Conservation (phyloP, 2,888 invertebrate species). For the Zootermopsis nevadensis region DNA sequence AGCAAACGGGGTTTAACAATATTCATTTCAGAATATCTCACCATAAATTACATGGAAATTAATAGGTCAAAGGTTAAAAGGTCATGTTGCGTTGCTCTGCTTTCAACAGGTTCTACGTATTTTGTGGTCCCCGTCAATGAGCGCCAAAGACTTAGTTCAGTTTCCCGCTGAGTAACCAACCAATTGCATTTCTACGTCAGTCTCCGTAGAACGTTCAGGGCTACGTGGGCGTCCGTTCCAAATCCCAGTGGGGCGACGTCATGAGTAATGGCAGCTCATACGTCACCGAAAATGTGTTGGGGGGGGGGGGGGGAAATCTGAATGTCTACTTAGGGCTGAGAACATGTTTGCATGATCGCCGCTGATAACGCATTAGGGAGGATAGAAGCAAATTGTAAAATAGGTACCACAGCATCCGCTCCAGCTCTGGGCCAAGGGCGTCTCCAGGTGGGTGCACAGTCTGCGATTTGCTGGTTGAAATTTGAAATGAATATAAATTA, state of each 20-base stretch:
- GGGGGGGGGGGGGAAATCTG: not conserved
- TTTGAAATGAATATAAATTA: no score
- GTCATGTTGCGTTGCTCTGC: no score
- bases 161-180: not conserved
- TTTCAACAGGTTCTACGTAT: not conserved
- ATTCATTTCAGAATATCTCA: no score
- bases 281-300: not conserved
- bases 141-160: not conserved
- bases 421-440: not conserved
- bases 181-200: not conserved
- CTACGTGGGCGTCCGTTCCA: not conserved
- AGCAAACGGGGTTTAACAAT: no score
- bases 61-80: no score
- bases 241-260: not conserved
- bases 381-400: not conserved
- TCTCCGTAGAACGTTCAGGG: no score
- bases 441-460: no score
- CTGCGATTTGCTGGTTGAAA: no score
- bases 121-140: not conserved
- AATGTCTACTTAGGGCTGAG: not conserved
- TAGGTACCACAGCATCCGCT: not conserved
- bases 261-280: not conserved
- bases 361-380: not conserved
- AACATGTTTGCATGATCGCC: not conserved
- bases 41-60: no score